Evolutionary conservation across 2,797 vertebrate genomes (phyloP).

Genomic region (Falco cherrug): DNA sequence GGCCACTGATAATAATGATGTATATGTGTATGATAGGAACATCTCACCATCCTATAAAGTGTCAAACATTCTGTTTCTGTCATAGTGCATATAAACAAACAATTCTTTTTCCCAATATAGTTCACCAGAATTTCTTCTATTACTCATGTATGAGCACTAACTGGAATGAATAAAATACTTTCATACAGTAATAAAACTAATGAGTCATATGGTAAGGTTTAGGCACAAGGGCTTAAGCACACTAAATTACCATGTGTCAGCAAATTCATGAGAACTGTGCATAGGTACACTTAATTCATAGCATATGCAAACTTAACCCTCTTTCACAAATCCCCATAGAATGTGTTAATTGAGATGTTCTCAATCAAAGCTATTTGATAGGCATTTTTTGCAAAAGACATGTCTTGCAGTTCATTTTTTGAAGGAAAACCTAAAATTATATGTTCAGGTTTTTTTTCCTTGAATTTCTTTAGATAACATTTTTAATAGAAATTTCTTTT

Average conservation of each 20-base stretch:
- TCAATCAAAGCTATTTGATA: not conserved
- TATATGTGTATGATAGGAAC: not conserved
- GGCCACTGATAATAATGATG: not conserved
- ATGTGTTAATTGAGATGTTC: not conserved
- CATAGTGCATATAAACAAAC: not conserved
- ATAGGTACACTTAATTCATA: not conserved
- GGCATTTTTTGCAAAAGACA: fast-evolving
- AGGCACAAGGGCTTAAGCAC: not conserved
- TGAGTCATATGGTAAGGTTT: not conserved
- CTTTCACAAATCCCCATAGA: not conserved
- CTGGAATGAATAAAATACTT: not conserved
- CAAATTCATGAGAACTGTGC: not conserved
- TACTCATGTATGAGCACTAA: conserved; percentile 3
- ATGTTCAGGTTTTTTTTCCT: fast-evolving
- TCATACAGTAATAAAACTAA: not conserved
- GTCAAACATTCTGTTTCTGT: not conserved
- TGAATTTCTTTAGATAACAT: not conserved
- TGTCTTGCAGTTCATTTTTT: not conserved
- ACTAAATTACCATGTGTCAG: not conserved
- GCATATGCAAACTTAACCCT: not conserved
- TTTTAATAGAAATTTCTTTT: not conserved
- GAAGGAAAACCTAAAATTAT: not conserved
- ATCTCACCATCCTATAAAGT: not conserved
- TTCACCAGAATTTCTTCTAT: not conserved
- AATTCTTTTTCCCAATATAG: not conserved